Conservation (phyloP, 1,140 invertebrate species). For the Aplysia californica region DNA sequence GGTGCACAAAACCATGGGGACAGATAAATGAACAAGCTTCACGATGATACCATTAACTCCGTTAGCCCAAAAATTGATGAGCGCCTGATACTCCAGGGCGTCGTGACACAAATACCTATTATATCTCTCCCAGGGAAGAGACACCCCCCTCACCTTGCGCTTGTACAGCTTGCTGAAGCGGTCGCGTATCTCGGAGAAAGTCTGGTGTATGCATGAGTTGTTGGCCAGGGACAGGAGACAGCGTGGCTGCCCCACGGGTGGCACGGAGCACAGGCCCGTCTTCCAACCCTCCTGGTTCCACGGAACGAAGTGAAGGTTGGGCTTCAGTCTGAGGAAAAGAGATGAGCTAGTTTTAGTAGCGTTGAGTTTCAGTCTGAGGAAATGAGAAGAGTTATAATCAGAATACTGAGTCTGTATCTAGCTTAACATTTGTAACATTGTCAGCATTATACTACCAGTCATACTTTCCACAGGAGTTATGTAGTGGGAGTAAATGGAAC, state of each 20-base stretch:
- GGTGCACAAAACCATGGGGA: too few species aligned
- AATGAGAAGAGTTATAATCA: too few species aligned
- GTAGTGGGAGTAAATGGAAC: too few species aligned
- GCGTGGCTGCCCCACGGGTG: conserved; percentile 66
- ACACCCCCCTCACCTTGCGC: conserved; percentile 64
- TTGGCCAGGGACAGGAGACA: conserved; percentile 68
- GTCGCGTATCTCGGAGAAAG: conserved; percentile 62
- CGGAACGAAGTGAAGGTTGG: conserved; percentile 65
- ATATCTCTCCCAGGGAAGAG: too few species aligned
- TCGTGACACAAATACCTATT: too few species aligned
- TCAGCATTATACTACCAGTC: too few species aligned
- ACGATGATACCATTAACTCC: background rate
- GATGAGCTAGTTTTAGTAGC: too few species aligned
- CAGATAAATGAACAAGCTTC: background rate
- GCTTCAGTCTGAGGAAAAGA: conserved; percentile 58
- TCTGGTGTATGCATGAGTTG: conserved; percentile 66
- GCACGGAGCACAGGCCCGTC: conserved; percentile 68
- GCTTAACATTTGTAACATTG: too few species aligned
- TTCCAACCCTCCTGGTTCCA: conserved; percentile 71
- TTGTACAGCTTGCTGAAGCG: conserved; percentile 67
- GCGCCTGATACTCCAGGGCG: background rate
- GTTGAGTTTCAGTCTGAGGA: too few species aligned
- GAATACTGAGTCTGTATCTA: too few species aligned
- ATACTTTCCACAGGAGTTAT: too few species aligned
- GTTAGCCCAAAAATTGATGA: background rate